Percentiles rank a stretch among this genome's conserved stretches.
These are phyloP conservation scores for Mimumesa dahlbomi DNA, from an alignment of 2,888 invertebrate genomes.

Conservation along the genomic window DNA sequence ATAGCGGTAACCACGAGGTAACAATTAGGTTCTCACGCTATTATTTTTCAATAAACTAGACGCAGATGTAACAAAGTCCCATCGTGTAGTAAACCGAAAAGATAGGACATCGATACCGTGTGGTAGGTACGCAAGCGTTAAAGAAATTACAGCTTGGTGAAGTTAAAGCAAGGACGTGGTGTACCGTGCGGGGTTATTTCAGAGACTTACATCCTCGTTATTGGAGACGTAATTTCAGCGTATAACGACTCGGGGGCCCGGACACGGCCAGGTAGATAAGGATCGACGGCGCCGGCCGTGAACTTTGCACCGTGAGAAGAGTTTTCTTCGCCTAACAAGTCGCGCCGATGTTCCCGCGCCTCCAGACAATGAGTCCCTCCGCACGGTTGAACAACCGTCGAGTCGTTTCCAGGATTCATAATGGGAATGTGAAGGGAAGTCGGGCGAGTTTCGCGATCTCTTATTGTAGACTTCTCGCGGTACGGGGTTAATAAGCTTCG, in stretches of 20 bases:
- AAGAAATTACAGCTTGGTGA: too few species aligned
- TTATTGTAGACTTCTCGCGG: too few species aligned
- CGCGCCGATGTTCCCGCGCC: conserved; percentile 60
- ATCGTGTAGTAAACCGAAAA: too few species aligned
- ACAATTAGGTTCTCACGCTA: too few species aligned
- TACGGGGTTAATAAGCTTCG: too few species aligned
- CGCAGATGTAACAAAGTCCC: too few species aligned
- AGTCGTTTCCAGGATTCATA: conserved; percentile 50
- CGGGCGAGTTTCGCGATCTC: conserved; percentile 37
- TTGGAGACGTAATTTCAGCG: conserved; percentile 61
- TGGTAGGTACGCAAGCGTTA: too few species aligned
- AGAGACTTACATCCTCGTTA: conserved; percentile 49
- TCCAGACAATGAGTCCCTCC: conserved; percentile 61
- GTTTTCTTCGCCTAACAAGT: conserved; percentile 66
- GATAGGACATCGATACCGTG: too few species aligned
- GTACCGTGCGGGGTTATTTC: too few species aligned
- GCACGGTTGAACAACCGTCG: conserved; percentile 54
- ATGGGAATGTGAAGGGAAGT: conserved; percentile 57
- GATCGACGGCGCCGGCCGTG: conserved; percentile 67
- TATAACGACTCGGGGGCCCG: conserved; percentile 60
- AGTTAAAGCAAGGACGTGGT: too few species aligned
- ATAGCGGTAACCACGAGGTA: too few species aligned
- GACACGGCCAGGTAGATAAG: conserved; percentile 58
- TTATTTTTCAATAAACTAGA: too few species aligned
- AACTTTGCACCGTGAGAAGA: conserved; percentile 77